A percentile compares a stretch with the other conserved stretches of the same genome.
Conservation (phyloP, 2,888 invertebrate genomes). For the Drosophila gaucha region DNA sequence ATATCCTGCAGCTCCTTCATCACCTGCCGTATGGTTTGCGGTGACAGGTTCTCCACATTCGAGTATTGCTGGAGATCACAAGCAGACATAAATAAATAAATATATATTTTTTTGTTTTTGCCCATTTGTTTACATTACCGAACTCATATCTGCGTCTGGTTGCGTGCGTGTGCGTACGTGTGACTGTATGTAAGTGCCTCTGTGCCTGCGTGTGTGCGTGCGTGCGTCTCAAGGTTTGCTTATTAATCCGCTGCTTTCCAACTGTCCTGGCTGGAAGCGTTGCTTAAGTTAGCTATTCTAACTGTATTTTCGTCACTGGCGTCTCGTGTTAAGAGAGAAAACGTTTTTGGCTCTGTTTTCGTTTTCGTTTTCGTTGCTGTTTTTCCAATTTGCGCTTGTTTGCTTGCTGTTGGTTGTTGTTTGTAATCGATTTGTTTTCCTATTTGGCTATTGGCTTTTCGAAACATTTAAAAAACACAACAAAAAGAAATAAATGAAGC, state of each 20-base stretch:
- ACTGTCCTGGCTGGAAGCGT: constrained; percentile 27
- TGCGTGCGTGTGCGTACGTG: constrained; percentile 10
- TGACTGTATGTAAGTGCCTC: constrained; percentile 6
- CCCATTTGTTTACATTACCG: constrained; percentile 70
- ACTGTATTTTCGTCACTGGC: constrained; percentile 48
- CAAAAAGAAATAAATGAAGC: constrained; percentile 31
- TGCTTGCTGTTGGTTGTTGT: constrained; percentile 21
- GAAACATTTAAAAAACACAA: constrained; percentile 65
- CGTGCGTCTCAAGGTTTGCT: constrained; percentile 54
- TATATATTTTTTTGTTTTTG: constrained; percentile 10
- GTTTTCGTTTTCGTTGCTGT: constrained; percentile 44
- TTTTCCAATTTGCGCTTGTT: constrained; percentile 47
- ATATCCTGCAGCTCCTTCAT: constrained; percentile 95
- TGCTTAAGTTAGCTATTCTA: constrained; percentile 4
- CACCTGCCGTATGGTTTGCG: constrained; percentile 95
- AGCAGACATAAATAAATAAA: not conserved
- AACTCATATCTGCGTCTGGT: constrained; percentile 56
- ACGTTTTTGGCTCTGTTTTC: constrained; percentile 40
- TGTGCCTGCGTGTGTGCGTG: not conserved
- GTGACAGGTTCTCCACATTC: constrained; percentile 97
- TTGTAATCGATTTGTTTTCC: constrained; percentile 36
- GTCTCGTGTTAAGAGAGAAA: constrained; percentile 32
- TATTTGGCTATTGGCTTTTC: constrained; percentile 44
- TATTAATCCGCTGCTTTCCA: constrained; percentile 23
- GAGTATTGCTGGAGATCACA: constrained; percentile 87